Base-by-base conservation (phyloP, 2,113 vertebrate species). In the Dromiciops gliroides region DNA sequence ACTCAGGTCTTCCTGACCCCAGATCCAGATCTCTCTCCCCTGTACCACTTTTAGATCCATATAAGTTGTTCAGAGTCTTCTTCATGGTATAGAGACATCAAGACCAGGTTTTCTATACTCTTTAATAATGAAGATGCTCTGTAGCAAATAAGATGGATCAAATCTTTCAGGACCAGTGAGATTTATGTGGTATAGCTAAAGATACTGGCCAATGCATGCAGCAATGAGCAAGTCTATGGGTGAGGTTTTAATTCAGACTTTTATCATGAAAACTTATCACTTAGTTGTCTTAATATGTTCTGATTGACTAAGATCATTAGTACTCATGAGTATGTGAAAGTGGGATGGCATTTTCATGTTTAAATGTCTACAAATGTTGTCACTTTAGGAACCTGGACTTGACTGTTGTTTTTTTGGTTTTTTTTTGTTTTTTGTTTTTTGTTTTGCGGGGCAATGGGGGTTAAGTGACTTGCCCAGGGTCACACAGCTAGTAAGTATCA, bases 61-160 rank as follows among this genome's bases (percentile, higher is more conserved):
- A 47, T 22, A 53, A 96, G 28, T 52, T 48, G 28, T 94, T 50
- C 60, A 11, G 50, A 37, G 31, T 44, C 89, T 3, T 91, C 89
- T 91, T 92, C 48, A 95, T 56, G 51, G 49, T 0, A 25, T 44
- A 19, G 75, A 47, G 44, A 24, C 28, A 90, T 24, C 47, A 22
- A 28, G 75, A 47, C 2, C 48, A 22, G 49, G 52, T 44, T 56
- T 91, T 48, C 67, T 11, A 83, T 92, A 49, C 8, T 24, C 49
- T 19, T 92, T 28, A 92, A n/a, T 44, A 24, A 50, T 51, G 37
- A 94, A 89, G 67, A 31, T 25, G 50, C 91, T 12, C 0, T 67
- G 19, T 47, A 93, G 90, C 97, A 94, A 96, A 94, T 94, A 89
- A 94, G 24, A 94, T 51, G 51, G 90, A 60, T 11, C 12, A 1